A percentile compares a stretch with the other conserved stretches of the same genome.
Conservation (phyloP, 2,888 invertebrate genomes). For the Cantharis lateralis region DNA sequence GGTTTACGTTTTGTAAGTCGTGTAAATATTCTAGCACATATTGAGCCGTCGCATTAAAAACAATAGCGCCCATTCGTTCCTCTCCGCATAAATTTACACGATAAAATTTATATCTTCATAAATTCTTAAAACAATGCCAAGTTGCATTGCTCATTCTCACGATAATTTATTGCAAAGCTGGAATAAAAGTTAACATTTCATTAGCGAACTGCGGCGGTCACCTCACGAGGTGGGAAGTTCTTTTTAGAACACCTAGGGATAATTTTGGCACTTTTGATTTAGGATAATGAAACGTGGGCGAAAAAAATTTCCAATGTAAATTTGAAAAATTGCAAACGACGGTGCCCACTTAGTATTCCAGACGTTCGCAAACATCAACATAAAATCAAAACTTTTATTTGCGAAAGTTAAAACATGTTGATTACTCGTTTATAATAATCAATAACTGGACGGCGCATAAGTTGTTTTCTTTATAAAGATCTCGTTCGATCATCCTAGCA, state of each 20-base stretch:
- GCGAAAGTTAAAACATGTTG: background rate
- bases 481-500: slow-evolving; percentile 15
- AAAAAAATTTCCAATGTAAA: background rate
- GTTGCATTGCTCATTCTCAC: slow-evolving; percentile 17
- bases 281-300: background rate
- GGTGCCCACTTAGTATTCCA: background rate
- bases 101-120: slow-evolving; percentile 26
- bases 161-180: slow-evolving; percentile 22
- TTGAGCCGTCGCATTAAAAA: slow-evolving; percentile 5
- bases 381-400: background rate
- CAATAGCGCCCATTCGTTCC: slow-evolving; percentile 15
- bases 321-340: background rate
- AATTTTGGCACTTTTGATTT: slow-evolving; percentile 24
- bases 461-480: slow-evolving; percentile 19
- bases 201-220: slow-evolving; percentile 15
- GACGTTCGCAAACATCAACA: background rate
- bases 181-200: slow-evolving; percentile 24
- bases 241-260: slow-evolving; percentile 16
- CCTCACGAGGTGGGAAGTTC: slow-evolving; percentile 13
- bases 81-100: slow-evolving; percentile 18
- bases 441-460: background rate
- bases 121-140: slow-evolving; percentile 27
- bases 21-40: background rate
- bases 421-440: background rate
- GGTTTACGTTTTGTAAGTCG: background rate